Evolutionary conservation across 2,113 vertebrate genomes (phyloP).

Genomic region (Cryptomyrus ogoouensis): DNA sequence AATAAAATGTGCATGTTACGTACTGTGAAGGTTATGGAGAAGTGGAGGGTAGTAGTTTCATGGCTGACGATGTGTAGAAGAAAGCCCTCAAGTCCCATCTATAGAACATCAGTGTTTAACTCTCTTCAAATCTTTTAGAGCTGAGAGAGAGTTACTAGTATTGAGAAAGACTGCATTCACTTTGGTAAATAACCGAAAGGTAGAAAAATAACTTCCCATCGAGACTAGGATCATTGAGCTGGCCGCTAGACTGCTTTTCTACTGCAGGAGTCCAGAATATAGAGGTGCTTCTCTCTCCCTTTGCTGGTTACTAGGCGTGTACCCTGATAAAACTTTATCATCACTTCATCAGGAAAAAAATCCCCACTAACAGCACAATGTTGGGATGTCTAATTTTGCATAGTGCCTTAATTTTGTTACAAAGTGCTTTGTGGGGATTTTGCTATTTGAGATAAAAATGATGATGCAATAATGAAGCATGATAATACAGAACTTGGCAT

Average conservation of each 20-base stretch:
- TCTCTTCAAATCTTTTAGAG: background rate
- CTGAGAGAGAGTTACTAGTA: background rate
- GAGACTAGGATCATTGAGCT: background rate
- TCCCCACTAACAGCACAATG: background rate
- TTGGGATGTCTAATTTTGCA: background rate
- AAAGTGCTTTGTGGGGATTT: background rate
- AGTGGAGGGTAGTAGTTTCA: background rate
- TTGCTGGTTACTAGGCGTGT: background rate
- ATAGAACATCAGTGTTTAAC: background rate
- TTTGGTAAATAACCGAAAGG: background rate
- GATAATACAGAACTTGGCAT: background rate
- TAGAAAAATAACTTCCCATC: background rate
- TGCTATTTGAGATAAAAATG: background rate
- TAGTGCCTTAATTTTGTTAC: background rate
- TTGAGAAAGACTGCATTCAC: background rate
- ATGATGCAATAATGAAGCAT: background rate
- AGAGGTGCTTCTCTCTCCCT: background rate
- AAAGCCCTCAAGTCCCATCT: background rate
- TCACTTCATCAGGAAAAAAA: background rate
- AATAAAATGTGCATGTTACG: background rate
- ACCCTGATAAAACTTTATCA: background rate
- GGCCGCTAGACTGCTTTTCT: background rate
- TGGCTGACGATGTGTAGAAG: background rate
- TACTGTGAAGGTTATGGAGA: background rate
- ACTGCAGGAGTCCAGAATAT: background rate